These are phyloP conservation scores for Deilephila porcellus DNA, from an alignment of 2,888 invertebrate species.

Conservation along the genomic window DNA sequence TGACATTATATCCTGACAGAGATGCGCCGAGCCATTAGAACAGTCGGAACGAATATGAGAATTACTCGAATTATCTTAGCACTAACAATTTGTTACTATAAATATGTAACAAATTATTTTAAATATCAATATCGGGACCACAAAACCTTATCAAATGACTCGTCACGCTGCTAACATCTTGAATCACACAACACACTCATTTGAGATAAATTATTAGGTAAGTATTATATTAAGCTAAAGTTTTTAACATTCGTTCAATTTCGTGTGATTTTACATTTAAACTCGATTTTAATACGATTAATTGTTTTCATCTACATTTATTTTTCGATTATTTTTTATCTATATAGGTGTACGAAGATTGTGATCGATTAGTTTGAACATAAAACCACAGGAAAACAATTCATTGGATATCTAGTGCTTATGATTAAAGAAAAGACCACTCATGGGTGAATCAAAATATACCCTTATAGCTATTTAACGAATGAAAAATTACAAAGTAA, in stretches of 20 bases:
- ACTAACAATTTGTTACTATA: neutral
- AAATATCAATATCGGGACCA: neutral
- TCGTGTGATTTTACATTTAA: slow-evolving; percentile 69
- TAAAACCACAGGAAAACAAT: slow-evolving; percentile 61
- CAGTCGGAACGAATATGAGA: neutral
- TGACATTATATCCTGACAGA: neutral
- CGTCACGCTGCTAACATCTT: slow-evolving; percentile 19
- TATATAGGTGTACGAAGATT: slow-evolving; percentile 35
- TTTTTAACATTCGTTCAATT: slow-evolving; percentile 58
- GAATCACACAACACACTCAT: slow-evolving; percentile 41
- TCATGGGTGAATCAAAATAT: slow-evolving; percentile 30
- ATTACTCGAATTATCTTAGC: neutral
- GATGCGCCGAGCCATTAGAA: neutral
- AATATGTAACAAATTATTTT: slow-evolving; percentile 1
- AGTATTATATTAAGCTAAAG: slow-evolving; percentile 57
- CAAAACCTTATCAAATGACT: neutral
- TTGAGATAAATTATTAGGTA: slow-evolving; percentile 61
- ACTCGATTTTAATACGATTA: slow-evolving; percentile 35
- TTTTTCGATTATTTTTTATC: slow-evolving; percentile 42
- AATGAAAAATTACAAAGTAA: slow-evolving; percentile 9
- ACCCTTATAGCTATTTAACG: slow-evolving; percentile 7
- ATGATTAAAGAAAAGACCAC: slow-evolving; percentile 15
- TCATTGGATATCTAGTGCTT: slow-evolving; percentile 23
- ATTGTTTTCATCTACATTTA: slow-evolving; percentile 44
- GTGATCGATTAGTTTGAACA: slow-evolving; percentile 51